These are phyloP conservation scores for Pseudeuparius sepicola DNA, from an alignment of 2,888 invertebrate species.

Conservation along the genomic window DNA sequence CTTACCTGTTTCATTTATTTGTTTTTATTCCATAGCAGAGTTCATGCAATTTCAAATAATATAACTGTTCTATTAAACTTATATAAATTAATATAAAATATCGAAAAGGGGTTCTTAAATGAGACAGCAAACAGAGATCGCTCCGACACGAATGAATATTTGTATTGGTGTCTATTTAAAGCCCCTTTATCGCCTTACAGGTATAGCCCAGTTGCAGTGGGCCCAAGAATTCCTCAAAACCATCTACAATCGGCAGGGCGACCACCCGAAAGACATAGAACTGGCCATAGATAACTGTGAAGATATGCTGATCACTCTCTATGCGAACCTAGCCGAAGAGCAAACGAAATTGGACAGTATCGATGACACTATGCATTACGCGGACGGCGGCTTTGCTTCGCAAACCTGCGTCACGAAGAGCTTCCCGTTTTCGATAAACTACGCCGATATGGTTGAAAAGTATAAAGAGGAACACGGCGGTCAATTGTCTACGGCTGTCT, in stretches of 20 bases:
- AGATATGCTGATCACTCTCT: slow-evolving; percentile 35
- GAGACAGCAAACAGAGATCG: no score
- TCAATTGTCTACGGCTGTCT: slow-evolving; percentile 10
- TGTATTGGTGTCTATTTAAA: no score
- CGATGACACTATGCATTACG: slow-evolving; percentile 23
- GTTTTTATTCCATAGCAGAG: no score
- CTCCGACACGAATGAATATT: no score
- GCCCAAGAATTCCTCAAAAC: slow-evolving; percentile 36
- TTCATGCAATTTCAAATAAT: no score
- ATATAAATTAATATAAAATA: no score
- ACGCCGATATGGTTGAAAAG: slow-evolving; percentile 29
- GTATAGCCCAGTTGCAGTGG: slow-evolving; percentile 40
- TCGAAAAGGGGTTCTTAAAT: no score
- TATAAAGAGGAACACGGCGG: slow-evolving; percentile 12
- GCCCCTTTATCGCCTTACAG: no score
- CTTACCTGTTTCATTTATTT: no score
- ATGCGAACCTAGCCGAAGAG: slow-evolving; percentile 30
- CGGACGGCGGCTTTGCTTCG: slow-evolving; percentile 22
- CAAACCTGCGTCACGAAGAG: slow-evolving; percentile 21
- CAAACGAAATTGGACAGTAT: slow-evolving; percentile 18
- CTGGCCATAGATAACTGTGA: slow-evolving; percentile 36
- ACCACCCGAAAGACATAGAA: slow-evolving; percentile 35
- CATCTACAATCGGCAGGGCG: slow-evolving; percentile 32
- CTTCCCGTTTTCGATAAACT: slow-evolving; percentile 34
- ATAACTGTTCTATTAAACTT: no score